A percentile compares a stretch with the other conserved stretches of the same genome.
These are phyloP conservation scores for Pycnomerus fuliginosus DNA, from an alignment of 2,888 invertebrate species.

Conservation along the genomic window DNA sequence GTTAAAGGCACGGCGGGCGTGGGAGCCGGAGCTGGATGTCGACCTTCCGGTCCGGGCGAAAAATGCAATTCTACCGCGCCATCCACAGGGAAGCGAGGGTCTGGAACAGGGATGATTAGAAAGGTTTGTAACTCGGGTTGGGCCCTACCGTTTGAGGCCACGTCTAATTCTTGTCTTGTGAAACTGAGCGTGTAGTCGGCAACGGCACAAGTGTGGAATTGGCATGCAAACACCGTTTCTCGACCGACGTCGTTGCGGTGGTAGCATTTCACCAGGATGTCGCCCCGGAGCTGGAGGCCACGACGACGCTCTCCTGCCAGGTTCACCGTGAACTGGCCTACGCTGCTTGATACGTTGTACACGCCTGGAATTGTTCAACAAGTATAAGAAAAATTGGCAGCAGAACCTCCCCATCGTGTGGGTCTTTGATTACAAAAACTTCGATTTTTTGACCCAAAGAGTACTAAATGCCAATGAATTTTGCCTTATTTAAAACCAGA, in stretches of 20 bases:
- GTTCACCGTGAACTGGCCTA: conserved; percentile 68
- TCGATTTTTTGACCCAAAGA: too few species aligned
- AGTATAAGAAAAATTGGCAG: too few species aligned
- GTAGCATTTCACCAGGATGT: conserved; percentile 90
- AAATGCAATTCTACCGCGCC: conserved; percentile 85
- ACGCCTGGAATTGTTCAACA: conserved; percentile 61
- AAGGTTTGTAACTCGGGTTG: not conserved
- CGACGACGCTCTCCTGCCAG: conserved; percentile 65
- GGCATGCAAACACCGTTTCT: conserved; percentile 80
- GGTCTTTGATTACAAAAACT: too few species aligned
- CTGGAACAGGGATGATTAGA: conserved; percentile 50
- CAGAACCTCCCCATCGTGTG: too few species aligned
- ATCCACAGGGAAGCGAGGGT: conserved; percentile 78
- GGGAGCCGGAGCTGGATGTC: conserved; percentile 60
- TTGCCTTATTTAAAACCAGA: too few species aligned
- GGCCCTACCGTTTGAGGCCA: conserved; percentile 73
- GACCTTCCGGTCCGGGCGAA: conserved; percentile 59
- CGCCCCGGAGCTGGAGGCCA: conserved; percentile 79
- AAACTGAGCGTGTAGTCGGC: conserved; percentile 82
- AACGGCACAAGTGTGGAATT: conserved; percentile 94
- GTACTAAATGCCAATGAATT: too few species aligned
- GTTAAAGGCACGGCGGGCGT: conserved; percentile 71
- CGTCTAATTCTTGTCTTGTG: conserved; percentile 83
- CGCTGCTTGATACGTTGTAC: conserved; percentile 67
- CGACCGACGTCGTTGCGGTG: conserved; percentile 61